phyloP scores from a whole-genome alignment of 1,140 invertebrate species.

The Psix sp. region DNA sequence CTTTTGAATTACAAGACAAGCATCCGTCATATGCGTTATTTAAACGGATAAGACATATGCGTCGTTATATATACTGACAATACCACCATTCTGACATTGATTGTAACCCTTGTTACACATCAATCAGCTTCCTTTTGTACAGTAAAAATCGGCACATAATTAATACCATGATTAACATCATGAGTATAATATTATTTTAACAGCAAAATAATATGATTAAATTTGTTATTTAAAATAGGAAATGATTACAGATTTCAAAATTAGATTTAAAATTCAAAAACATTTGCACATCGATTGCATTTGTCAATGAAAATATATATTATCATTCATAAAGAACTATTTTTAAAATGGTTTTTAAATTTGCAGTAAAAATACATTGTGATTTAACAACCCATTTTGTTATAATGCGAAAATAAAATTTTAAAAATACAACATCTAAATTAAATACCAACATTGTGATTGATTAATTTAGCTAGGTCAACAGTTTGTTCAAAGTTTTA shows the following conservation, averaged over 20 bases:
- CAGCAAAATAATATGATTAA: too few species aligned
- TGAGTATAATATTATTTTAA: too few species aligned
- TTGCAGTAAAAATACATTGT: too few species aligned
- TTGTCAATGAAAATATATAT: too few species aligned
- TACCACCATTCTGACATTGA: conserved; percentile 32
- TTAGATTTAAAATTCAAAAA: too few species aligned
- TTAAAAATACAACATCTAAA: neutral
- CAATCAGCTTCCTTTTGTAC: conserved; percentile 10
- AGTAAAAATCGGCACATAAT: conserved; percentile 37
- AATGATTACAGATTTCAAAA: too few species aligned
- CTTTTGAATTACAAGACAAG: conserved; percentile 21
- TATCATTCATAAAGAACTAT: too few species aligned
- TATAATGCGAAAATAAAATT: too few species aligned
- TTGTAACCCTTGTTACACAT: conserved; percentile 40
- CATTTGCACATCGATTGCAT: too few species aligned
- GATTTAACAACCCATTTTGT: too few species aligned
- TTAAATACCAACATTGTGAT: neutral
- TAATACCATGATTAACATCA: conserved; percentile 21
- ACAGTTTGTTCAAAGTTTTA: neutral
- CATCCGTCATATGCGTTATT: conserved; percentile 51
- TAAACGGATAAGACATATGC: conserved; percentile 46
- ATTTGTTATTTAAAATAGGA: too few species aligned
- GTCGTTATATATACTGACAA: conserved; percentile 48
- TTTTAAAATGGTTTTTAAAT: too few species aligned
- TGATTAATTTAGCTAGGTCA: neutral